Evolutionary conservation across 1,140 invertebrate genomes (phyloP), one percentile per base, ranked within the genome.

Genomic region (Galleria mellonella): DNA sequence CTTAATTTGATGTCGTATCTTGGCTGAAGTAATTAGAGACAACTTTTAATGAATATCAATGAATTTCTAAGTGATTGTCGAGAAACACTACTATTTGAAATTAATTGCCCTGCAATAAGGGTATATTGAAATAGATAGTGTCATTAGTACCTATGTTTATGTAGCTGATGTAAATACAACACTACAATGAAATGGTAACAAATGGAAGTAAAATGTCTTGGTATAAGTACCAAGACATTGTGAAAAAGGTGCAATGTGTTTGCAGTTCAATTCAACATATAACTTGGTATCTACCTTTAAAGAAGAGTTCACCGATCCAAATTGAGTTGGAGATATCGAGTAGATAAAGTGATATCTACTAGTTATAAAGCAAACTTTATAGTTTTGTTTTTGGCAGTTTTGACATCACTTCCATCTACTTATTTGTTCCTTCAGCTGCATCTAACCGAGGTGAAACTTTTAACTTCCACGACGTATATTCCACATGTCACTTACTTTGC

Each of bases 311-410:
- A 44, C 49, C 51, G 52, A 70, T 68, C 72, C 49, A 79, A 75
- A 79, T 78, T 77, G 75, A 78, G 64, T 81, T 68, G 43, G 77
- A 81, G 73, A 81, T 79, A 47, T 71, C 65, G 69, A 81, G 78
- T 74, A 83, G 82, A 83, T 86, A 79, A 81, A 83, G 63, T 65
- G 73, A 68, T 81, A 77, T 75, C 72, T 68, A 65, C 54, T 65
- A 57, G 70, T 77, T 77, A 79, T 83, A 72, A 74, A 82, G 63
- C 72, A 65, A 83, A 86, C 66, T 87, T 87, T 87, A 87, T 86
- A 76, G 85, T 84, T 86, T 86, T 87, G 83, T 87, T 87, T 86
- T 86, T 86, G 81, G 77, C 77, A 83, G 73, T 85, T 84, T 79
- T 83, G 82, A 85, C 82, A 71, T 62, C 62, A 71, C 65, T 73